Conservation (phyloP, 1,140 invertebrate genomes). For the Campoletis sonorensis region DNA sequence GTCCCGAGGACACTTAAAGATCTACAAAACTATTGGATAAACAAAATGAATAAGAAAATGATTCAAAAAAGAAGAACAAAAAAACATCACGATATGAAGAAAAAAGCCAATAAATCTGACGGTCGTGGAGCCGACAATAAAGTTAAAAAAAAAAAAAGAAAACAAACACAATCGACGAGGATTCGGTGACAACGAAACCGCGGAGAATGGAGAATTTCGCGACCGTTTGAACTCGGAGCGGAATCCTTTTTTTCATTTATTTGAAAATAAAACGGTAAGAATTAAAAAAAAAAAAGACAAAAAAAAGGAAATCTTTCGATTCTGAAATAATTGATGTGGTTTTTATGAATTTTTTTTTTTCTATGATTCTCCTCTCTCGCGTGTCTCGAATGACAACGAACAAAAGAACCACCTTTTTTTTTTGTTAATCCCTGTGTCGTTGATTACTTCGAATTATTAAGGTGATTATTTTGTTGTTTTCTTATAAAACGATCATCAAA, state of each 20-base stretch:
- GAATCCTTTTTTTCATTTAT: too few species aligned
- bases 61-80: background rate
- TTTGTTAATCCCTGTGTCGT: background rate
- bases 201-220: too few species aligned
- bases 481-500: conserved; percentile 4
- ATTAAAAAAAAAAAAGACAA: too few species aligned
- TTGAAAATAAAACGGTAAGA: too few species aligned
- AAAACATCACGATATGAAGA: background rate
- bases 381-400: background rate
- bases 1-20: conserved; percentile 28
- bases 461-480: background rate
- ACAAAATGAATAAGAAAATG: background rate
- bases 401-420: background rate
- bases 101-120: background rate
- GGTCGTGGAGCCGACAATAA: background rate
- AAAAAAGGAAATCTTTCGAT: too few species aligned
- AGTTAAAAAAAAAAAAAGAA: too few species aligned
- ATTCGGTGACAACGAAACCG: too few species aligned
- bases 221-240: too few species aligned
- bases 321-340: too few species aligned
- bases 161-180: too few species aligned
- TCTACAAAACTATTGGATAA: conserved; percentile 25
- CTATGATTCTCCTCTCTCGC: background rate
- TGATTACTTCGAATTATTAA: conserved; percentile 14
- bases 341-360: background rate